phyloP scores from a whole-genome alignment of 2,888 invertebrate genomes.

The Amiota mariae region DNA sequence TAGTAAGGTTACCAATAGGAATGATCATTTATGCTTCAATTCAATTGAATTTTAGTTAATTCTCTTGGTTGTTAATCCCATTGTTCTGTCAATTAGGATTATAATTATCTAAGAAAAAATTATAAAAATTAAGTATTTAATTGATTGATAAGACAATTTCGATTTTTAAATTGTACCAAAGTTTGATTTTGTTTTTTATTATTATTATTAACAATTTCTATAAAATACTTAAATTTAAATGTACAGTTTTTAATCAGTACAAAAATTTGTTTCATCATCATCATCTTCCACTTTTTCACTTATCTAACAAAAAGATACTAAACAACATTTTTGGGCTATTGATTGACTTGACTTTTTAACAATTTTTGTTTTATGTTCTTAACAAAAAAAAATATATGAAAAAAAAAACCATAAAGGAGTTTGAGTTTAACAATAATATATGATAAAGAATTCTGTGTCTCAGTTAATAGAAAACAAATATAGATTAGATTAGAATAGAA shows the following conservation, averaged over 20 bases:
- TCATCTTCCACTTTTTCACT: slow-evolving; percentile 8
- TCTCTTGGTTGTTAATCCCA: no score
- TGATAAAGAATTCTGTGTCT: background rate
- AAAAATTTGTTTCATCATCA: background rate
- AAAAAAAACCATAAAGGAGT: slow-evolving; percentile 14
- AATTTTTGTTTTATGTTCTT: background rate
- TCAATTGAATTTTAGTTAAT: no score
- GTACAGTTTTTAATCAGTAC: slow-evolving; percentile 12
- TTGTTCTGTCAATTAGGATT: no score
- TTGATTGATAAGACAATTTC: no score
- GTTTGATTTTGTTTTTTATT: slow-evolving; percentile 45
- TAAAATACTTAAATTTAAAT: slow-evolving; percentile 58
- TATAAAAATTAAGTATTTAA: no score
- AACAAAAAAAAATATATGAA: slow-evolving; percentile 8
- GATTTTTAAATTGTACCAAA: slow-evolving; percentile 54
- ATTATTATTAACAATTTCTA: slow-evolving; percentile 60
- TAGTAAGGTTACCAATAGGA: no score
- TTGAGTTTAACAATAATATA: slow-evolving; percentile 22
- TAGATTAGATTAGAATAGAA: slow-evolving; percentile 4
- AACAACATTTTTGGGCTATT: slow-evolving; percentile 20
- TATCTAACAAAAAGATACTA: slow-evolving; percentile 10
- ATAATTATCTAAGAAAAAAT: no score
- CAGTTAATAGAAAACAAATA: background rate
- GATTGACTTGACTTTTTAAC: slow-evolving; percentile 1
- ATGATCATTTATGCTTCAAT: no score